phyloP scores from a whole-genome alignment of 1,140 invertebrate species.

The Antheraea pernyi region DNA sequence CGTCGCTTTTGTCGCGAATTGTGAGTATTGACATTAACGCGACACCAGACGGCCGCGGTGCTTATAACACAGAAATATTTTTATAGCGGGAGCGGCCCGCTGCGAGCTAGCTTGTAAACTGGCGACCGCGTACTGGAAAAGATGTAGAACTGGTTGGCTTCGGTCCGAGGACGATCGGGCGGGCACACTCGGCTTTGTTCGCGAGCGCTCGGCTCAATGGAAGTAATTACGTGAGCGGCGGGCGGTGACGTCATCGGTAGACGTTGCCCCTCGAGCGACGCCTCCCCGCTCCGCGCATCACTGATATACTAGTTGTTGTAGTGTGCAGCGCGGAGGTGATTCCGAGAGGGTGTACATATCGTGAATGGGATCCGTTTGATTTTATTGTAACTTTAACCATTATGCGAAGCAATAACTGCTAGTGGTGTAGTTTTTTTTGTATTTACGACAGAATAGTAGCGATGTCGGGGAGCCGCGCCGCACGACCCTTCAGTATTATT shows the following conservation, averaged over 20 bases:
- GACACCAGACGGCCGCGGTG: conserved; percentile 23
- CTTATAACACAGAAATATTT: conserved; percentile 34
- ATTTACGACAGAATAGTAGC: no score
- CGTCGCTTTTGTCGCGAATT: conserved; percentile 26
- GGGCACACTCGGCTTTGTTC: conserved; percentile 40
- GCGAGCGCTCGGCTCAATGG: conserved; percentile 57
- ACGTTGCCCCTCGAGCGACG: conserved; percentile 29
- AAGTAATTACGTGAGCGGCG: conserved; percentile 40
- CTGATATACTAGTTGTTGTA: no score
- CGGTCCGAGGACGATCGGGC: conserved; percentile 51
- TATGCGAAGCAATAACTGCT: background rate
- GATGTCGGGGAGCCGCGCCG: no score
- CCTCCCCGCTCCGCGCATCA: no score
- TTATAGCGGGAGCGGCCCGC: conserved; percentile 16
- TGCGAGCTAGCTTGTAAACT: conserved; percentile 44
- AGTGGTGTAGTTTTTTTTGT: no score
- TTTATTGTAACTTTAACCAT: conserved; percentile 3
- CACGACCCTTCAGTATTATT: no score
- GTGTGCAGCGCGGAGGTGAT: background rate
- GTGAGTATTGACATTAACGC: background rate
- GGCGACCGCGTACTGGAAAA: conserved; percentile 68
- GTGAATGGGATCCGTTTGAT: background rate
- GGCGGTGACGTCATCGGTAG: conserved; percentile 36
- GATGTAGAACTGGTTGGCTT: conserved; percentile 61
- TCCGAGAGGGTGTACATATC: no score